Percentiles rank a stretch among this genome's conserved stretches.
phyloP scores from a whole-genome alignment of 2,113 vertebrate genomes.

The Bubo blakistoni region DNA sequence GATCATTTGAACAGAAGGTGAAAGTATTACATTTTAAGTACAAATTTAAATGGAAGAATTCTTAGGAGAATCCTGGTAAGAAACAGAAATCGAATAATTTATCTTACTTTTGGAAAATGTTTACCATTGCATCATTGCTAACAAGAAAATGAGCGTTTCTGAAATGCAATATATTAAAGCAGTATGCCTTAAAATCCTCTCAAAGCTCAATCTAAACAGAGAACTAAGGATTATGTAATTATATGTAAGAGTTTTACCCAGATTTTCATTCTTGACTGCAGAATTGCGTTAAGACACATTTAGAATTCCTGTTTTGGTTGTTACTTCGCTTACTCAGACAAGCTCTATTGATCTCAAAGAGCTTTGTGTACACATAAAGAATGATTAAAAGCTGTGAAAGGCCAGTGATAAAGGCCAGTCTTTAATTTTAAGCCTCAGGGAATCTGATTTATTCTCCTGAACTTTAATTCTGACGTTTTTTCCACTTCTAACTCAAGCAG shows the following conservation, averaged over 20 bases:
- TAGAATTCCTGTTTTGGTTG: not conserved
- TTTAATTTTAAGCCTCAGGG: not conserved
- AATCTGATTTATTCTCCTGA: not conserved
- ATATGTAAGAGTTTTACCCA: constrained; percentile 13
- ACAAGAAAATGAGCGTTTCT: not conserved
- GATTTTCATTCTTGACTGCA: constrained; percentile 42
- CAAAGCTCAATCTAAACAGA: not conserved
- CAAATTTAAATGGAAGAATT: not conserved
- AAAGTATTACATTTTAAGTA: not conserved
- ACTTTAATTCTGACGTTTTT: not conserved
- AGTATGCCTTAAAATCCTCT: not conserved
- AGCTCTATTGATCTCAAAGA: not conserved
- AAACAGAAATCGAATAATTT: not conserved
- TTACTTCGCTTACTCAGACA: not conserved
- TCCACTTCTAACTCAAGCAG: not conserved
- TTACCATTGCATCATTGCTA: not conserved
- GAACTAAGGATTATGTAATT: constrained; percentile 1
- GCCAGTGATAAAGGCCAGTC: not conserved
- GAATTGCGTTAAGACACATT: not conserved
- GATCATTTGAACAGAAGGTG: not conserved
- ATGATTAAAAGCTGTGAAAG: constrained; percentile 14
- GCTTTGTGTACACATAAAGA: not conserved
- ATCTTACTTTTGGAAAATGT: not conserved
- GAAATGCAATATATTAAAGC: not conserved
- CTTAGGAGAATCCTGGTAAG: not conserved